phyloP scores from a whole-genome alignment of 2,797 vertebrate species.

The Rhynchotus rufescens region DNA sequence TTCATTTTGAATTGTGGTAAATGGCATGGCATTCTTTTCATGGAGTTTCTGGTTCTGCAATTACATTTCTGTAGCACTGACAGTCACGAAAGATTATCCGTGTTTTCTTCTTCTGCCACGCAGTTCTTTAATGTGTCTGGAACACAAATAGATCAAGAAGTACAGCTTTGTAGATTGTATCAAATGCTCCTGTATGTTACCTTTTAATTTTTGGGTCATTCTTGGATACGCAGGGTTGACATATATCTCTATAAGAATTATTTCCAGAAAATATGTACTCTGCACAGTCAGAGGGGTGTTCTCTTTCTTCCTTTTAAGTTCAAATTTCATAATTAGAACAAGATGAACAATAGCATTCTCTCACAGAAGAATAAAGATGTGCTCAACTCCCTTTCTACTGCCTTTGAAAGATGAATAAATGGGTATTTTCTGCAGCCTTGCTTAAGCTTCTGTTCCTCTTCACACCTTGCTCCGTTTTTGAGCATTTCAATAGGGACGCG shows the following conservation, averaged over 20 bases:
- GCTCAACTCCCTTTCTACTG: constrained; percentile 51
- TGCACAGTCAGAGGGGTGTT: constrained; percentile 24
- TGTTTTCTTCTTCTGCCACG: constrained; percentile 66
- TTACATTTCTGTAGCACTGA: constrained; percentile 64
- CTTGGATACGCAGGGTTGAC: constrained; percentile 50
- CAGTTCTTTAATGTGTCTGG: constrained; percentile 72
- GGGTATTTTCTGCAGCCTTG: constrained; percentile 54
- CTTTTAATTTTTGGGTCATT: constrained; percentile 69
- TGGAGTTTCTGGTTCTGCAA: constrained; percentile 66
- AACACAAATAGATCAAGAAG: constrained; percentile 73
- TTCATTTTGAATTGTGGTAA: constrained; percentile 67
- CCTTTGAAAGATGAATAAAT: constrained; percentile 72
- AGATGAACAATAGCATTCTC: constrained; percentile 68
- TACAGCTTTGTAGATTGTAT: constrained; percentile 63
- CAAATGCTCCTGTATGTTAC: constrained; percentile 61
- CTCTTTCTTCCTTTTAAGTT: constrained; percentile 71
- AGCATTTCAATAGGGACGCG: constrained; percentile 62
- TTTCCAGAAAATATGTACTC: constrained; percentile 59
- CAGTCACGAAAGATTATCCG: constrained; percentile 70
- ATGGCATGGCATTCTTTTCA: constrained; percentile 42
- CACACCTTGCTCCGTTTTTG: constrained; percentile 63
- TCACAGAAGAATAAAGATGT: constrained; percentile 66
- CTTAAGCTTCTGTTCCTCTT: constrained; percentile 67
- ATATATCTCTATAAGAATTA: constrained; percentile 66
- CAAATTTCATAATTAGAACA: constrained; percentile 77